A percentile compares a stretch with the other conserved stretches of the same genome.
phyloP scores from a whole-genome alignment of 2,888 invertebrate species.

The Pristionchus entomophagus region DNA sequence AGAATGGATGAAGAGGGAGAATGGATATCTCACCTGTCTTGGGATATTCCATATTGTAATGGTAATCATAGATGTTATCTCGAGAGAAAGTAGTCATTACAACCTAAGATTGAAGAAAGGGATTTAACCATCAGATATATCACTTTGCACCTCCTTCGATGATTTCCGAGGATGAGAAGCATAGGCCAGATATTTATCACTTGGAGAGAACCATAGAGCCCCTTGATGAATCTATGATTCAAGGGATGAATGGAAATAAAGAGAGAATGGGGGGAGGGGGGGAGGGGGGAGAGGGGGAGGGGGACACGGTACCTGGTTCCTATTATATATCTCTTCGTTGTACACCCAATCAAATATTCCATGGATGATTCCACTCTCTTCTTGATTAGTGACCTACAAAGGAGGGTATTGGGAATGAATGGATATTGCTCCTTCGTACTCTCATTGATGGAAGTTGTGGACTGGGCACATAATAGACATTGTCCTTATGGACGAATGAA shows the following conservation, averaged over 20 bases:
- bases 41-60: slow-evolving; percentile 23
- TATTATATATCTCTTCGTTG: slow-evolving; percentile 6
- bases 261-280: not conserved
- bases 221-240: not conserved
- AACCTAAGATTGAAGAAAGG: not conserved
- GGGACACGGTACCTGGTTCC: not conserved
- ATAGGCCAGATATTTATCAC: not conserved
- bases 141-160: not conserved
- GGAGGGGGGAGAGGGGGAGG: not conserved
- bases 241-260: not conserved
- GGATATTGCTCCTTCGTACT: not conserved
- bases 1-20: not conserved
- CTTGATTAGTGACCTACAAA: not conserved
- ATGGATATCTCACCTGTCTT: slow-evolving; percentile 8
- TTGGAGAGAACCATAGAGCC: slow-evolving; percentile 37
- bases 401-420: not conserved
- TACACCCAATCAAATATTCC: slow-evolving; percentile 42
- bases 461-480: not conserved
- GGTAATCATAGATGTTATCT: not conserved
- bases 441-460: not conserved
- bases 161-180: not conserved
- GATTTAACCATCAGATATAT: not conserved
- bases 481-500: not conserved
- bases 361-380: slow-evolving; percentile 14
- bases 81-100: not conserved